Evolutionary conservation across 1,140 invertebrate species (phyloP).

Genomic region (Lamellibrachia luymesi): DNA sequence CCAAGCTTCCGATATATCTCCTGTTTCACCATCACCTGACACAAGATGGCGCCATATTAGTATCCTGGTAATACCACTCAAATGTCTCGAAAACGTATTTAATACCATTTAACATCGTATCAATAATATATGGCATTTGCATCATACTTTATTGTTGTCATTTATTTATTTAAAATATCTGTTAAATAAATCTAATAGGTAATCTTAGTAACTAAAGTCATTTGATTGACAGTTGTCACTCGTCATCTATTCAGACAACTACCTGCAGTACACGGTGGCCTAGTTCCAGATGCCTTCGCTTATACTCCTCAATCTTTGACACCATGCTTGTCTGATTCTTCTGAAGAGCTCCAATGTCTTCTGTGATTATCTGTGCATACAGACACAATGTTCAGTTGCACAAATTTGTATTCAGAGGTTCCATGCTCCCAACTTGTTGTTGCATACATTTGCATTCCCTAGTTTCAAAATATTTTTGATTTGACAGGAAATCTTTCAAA

Average conservation of each 20-base stretch:
- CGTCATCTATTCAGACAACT: constrained; percentile 18
- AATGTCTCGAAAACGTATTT: neutral
- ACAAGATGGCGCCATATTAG: neutral
- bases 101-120: neutral
- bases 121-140: neutral
- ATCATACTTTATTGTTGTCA: neutral
- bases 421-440: too few relatives aligned
- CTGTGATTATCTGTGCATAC: constrained; percentile 62
- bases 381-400: neutral
- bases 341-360: constrained; percentile 74
- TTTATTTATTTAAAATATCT: neutral
- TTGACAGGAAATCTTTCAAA: too few relatives aligned
- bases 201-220: neutral
- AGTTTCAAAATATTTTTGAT: too few relatives aligned
- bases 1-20: constrained; percentile 84
- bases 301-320: constrained; percentile 73
- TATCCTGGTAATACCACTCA: neutral
- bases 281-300: constrained; percentile 72
- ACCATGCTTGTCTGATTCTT: constrained; percentile 70
- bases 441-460: too few relatives aligned
- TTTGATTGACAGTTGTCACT: neutral
- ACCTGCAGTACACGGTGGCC: constrained; percentile 76
- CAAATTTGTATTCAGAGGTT: too few relatives aligned
- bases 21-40: constrained; percentile 79
- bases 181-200: neutral